Evolutionary conservation across 2,113 vertebrate species (phyloP).

Genomic region (Chlorocebus sabaeus): DNA sequence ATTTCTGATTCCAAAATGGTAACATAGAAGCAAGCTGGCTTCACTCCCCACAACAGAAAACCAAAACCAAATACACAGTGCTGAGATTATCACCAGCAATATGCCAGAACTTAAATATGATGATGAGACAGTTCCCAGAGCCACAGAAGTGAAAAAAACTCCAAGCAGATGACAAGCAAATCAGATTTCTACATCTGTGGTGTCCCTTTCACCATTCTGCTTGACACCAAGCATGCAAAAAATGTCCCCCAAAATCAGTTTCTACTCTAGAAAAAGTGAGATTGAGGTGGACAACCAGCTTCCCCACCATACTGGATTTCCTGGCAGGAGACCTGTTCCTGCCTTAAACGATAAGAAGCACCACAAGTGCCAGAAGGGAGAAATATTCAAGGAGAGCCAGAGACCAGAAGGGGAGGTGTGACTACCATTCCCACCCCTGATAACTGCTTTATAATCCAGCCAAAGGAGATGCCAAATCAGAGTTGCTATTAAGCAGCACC

Average conservation of each 20-base stretch:
- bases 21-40: neutral
- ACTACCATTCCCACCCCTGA: neutral
- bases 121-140: neutral
- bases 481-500: neutral
- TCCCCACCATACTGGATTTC: neutral
- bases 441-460: neutral
- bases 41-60: neutral
- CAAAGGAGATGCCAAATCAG: neutral
- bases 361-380: neutral
- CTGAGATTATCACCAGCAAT: neutral
- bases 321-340: neutral
- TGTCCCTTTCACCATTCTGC: neutral
- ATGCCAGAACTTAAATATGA: neutral
- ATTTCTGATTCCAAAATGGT: neutral
- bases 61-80: neutral
- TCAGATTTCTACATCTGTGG: neutral
- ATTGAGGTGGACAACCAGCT: neutral
- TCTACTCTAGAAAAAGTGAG: neutral
- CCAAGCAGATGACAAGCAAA: neutral
- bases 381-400: neutral
- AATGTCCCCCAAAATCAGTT: neutral
- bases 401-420: neutral
- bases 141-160: neutral
- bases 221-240: neutral
- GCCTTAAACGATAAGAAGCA: neutral